Percentiles rank a stretch among this genome's conserved stretches.
Evolutionary conservation across 2,113 vertebrate genomes (phyloP).

Genomic region (Corythoichthys intestinalis): DNA sequence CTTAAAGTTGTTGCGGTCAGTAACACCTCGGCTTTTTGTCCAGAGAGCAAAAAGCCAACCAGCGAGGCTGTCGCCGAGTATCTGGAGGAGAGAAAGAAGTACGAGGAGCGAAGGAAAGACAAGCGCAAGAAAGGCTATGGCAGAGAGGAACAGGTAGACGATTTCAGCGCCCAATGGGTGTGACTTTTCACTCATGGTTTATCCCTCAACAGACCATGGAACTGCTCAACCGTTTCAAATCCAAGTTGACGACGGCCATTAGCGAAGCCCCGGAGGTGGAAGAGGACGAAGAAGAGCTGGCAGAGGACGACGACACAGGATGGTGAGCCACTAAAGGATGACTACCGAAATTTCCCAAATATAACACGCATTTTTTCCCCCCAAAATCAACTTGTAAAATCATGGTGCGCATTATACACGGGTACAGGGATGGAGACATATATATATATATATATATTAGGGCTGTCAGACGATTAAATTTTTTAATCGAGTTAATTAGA

Average conservation of each 20-base stretch:
- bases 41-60: constrained; percentile 69
- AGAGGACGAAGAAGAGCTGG: constrained; percentile 73
- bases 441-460: no score
- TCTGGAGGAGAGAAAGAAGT: constrained; percentile 86
- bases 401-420: no score
- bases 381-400: no score
- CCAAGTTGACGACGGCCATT: constrained; percentile 89
- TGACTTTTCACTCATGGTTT: not conserved
- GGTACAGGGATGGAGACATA: no score
- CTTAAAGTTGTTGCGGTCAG: not conserved
- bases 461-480: no score
- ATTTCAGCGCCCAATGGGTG: no score
- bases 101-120: constrained; percentile 78
- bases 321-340: constrained; percentile 78
- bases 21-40: constrained; percentile 12
- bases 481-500: no score
- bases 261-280: constrained; percentile 82
- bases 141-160: constrained; percentile 62
- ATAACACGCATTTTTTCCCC: no score
- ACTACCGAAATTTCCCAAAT: no score
- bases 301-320: constrained; percentile 88
- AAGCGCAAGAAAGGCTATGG: constrained; percentile 54
- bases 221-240: constrained; percentile 86
- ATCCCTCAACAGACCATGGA: constrained; percentile 80
- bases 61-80: constrained; percentile 87